Base-by-base conservation (phyloP, 2,888 invertebrate species). In the Caenorhabditis auriculariae region DNA sequence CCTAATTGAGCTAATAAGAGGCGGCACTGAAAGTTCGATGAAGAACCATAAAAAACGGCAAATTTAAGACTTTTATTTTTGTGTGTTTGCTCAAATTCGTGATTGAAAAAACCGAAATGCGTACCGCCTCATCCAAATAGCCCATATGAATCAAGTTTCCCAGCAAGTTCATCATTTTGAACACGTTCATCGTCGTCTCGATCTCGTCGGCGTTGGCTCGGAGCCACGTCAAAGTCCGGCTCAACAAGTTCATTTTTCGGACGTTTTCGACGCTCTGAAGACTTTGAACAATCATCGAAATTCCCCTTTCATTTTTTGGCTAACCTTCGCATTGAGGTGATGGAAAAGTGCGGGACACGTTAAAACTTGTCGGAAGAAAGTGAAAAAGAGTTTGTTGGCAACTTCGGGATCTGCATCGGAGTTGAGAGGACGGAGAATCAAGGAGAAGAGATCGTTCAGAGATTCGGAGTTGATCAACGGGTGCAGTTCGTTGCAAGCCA, bases 111-210 rank as follows among this genome's bases (percentile, higher is more conserved):
- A 15, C n/a, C 35, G 35, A 35, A 15, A 35, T 28, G n/a, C 69
- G 32, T 7, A 74, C 66, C 49, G 74, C 47, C 15, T 63, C 65
- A 27, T 76, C 67, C 9, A 75, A 45, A 54, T 64, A 68, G 3
- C 70, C 71, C 29, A 80, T 62, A 49, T 80, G 76, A 15, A 81
- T 65, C 4, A 80, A 49, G 54, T 81, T 81, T 1, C 73, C 80
- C 48, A 77, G 49, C 24, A 78, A 55, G 54, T 70, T 69, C 37
- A 79, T 59, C 0, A 63, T 45, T 7, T 56, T 46, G 9, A 63
- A 45, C 9, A 63, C 61, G 45, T 66, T 60, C 28, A 64, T 46
- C 2, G 51, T 26, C 2, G 47, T 41, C 12, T 63, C 60, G 23
- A 75, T 46, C 6, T 62, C 39, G 15, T 68, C 60, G 35, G 58